Evolutionary conservation across 2,797 vertebrate species (phyloP), one percentile per base, ranked within the genome.

Genomic region (Sebastes minor): DNA sequence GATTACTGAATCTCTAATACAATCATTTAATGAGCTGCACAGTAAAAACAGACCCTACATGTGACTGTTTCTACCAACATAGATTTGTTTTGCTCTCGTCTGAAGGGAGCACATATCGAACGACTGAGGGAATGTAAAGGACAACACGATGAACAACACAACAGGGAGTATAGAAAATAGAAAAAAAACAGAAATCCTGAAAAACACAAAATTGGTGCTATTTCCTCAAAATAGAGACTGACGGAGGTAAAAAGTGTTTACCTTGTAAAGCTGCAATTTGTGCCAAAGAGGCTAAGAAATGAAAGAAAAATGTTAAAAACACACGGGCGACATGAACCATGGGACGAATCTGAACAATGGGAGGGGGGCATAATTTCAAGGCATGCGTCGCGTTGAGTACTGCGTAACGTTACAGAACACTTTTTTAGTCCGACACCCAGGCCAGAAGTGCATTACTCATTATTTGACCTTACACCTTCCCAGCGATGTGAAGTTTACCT

Each of bases 401-500:
- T 49, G 42, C 16, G 42, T 49, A 49, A 49, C 42, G 8, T 49
- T 20, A 49, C 42, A 49, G 42, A 49, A 49, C 42, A 49, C 42
- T 49, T 49, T 20, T 49, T 49, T 49, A 49, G 42, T 49, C 42
- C 6, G 42, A 46, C 42, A 46, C 6, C 42, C 42, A 49, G 42
- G 42, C 1, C 42, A 49, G 42, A 1, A 49, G 42, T 0, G 1
- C 28, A 20, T 35, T 27, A 20, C 9, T 64, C 14, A 42, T 22
- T 6, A 3, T 28, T 60, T 53, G 20, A 66, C 18, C 25, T 8
- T 3, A 32, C 20, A 74, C 38, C 20, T 57, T 56, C 10, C 4
- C 32, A 65, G n/a, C 53, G 16, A 69, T 57, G 8, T 75, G 71
- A 75, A 59, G 22, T 46, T 93, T 87, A 97, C 97, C 92, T 38